phyloP scores from a whole-genome alignment of 2,797 vertebrate genomes.

The Arnoldichthys spilopterus region DNA sequence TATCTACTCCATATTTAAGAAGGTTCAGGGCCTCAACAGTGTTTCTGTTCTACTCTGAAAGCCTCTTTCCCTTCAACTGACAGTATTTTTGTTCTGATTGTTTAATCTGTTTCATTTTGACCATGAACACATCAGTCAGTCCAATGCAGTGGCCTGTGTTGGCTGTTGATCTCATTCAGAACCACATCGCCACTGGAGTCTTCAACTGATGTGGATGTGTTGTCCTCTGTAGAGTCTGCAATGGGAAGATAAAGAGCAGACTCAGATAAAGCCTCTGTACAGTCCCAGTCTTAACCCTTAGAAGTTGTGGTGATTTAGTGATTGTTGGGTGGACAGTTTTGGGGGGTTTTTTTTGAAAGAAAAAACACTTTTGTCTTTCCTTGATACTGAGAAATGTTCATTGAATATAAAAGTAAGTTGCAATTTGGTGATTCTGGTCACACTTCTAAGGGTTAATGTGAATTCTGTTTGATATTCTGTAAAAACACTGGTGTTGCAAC shows the following conservation, averaged over 20 bases:
- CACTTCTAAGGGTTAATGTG: too few relatives aligned
- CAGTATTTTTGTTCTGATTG: neutral
- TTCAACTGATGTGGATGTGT: constrained; percentile 59
- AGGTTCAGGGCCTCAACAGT: neutral
- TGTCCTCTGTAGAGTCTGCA: constrained; percentile 67
- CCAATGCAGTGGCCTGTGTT: constrained; percentile 20
- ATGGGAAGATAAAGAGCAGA: constrained; percentile 16
- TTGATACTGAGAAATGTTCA: neutral
- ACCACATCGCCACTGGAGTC: constrained; percentile 63
- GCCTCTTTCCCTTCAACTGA: neutral
- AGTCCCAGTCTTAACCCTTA: neutral
- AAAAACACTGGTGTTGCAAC: neutral
- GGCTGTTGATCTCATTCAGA: constrained; percentile 68
- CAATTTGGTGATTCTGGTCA: neutral
- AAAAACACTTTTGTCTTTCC: neutral
- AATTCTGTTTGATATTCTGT: neutral
- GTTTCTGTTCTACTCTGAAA: neutral
- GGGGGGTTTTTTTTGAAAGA: too few relatives aligned
- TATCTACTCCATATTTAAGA: neutral
- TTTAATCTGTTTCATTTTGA: too few relatives aligned
- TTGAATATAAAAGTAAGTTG: too few relatives aligned
- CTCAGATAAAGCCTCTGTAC: neutral
- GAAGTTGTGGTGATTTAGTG: neutral
- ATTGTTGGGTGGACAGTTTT: too few relatives aligned
- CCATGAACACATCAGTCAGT: too few relatives aligned